Conservation (phyloP, 2,113 vertebrate species). For the Podiceps cristatus region DNA sequence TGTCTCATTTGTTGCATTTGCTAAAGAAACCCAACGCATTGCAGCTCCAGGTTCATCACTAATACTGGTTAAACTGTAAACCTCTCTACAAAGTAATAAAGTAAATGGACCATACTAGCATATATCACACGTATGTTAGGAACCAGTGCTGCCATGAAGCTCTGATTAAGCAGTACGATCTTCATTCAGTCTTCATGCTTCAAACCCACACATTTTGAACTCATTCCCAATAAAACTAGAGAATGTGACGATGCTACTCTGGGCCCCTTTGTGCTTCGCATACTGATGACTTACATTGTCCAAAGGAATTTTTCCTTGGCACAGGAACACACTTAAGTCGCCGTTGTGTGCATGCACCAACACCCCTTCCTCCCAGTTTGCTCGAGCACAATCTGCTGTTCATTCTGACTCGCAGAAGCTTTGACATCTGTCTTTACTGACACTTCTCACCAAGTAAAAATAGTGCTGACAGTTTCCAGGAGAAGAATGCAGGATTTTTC, state of each 20-base stretch:
- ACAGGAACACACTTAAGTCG: neutral
- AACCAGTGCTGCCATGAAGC: neutral
- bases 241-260: constrained; percentile 8
- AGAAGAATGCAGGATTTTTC: neutral
- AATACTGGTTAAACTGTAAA: neutral
- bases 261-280: constrained; percentile 10
- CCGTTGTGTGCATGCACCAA: accelerated
- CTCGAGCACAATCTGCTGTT: neutral
- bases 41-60: neutral
- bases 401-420: neutral
- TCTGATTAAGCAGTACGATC: neutral
- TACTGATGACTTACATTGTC: neutral
- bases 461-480: neutral
- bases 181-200: neutral
- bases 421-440: neutral
- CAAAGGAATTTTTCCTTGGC: neutral
- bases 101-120: neutral
- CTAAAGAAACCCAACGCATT: neutral
- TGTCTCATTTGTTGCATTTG: neutral
- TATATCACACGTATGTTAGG: neutral
- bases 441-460: neutral
- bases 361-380: neutral
- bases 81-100: neutral
- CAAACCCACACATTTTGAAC: neutral
- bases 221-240: neutral